phyloP scores from a whole-genome alignment of 2,888 invertebrate genomes.

The Clanis bilineata region DNA sequence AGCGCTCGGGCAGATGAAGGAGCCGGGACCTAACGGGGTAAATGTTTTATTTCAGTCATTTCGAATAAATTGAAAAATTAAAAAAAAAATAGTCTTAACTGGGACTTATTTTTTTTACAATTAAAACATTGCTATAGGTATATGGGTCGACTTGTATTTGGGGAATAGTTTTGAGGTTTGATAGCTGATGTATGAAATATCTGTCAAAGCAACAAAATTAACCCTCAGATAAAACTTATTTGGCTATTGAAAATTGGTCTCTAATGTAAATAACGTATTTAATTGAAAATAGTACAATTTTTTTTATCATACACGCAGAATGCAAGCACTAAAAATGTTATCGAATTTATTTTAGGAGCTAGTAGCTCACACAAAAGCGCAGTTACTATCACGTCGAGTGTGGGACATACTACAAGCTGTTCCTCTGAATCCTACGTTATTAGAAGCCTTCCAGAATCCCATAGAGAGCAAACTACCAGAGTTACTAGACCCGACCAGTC shows the following conservation, averaged over 20 bases:
- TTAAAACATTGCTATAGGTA: too few species aligned
- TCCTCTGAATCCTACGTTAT: constrained; percentile 93
- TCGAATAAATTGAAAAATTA: too few species aligned
- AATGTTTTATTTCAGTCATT: constrained; percentile 33
- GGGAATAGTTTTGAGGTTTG: too few species aligned
- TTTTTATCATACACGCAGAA: neutral
- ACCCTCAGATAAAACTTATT: too few species aligned
- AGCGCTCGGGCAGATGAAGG: constrained; percentile 93
- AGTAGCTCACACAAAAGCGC: constrained; percentile 92
- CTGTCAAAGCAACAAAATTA: too few species aligned
- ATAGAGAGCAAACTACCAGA: constrained; percentile 86
- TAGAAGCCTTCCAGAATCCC: constrained; percentile 92
- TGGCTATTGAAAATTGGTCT: too few species aligned
- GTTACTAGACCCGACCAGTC: constrained; percentile 92
- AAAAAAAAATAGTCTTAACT: too few species aligned
- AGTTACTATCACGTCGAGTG: constrained; percentile 93
- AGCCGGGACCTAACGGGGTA: constrained; percentile 87
- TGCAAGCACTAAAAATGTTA: too few species aligned
- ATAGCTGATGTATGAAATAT: too few species aligned
- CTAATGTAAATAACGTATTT: too few species aligned
- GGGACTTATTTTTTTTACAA: too few species aligned
- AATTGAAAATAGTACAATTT: constrained; percentile 14
- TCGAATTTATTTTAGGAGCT: constrained; percentile 74
- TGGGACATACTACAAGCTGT: constrained; percentile 97
- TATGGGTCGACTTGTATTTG: too few species aligned